Percentiles rank a stretch among this genome's conserved stretches.
Evolutionary conservation across 1,140 invertebrate genomes (phyloP).

Genomic region (Drosophila ficusphila): DNA sequence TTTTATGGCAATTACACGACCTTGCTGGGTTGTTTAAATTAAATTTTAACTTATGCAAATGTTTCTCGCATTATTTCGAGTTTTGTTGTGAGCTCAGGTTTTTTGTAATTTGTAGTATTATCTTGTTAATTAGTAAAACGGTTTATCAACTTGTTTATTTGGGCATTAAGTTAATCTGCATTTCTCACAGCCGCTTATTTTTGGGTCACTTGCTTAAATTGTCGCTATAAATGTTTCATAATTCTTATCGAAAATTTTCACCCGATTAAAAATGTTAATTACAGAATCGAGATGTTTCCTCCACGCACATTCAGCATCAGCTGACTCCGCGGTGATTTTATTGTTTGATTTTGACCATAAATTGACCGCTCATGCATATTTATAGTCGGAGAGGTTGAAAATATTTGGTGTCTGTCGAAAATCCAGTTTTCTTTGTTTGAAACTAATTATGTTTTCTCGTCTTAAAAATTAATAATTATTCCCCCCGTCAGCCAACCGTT

Average conservation of each 20-base stretch:
- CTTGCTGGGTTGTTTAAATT: not conserved
- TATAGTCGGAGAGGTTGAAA: conserved; percentile 19
- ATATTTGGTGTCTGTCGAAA: conserved; percentile 23
- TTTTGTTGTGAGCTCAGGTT: not conserved
- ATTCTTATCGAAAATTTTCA: not conserved
- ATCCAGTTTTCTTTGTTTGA: conserved; percentile 45
- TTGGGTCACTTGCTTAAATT: conserved; percentile 1
- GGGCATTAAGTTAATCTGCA: not conserved
- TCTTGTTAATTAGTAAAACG: conserved; percentile 20
- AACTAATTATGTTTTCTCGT: conserved; percentile 41
- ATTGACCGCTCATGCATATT: conserved; percentile 43
- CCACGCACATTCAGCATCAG: conserved; percentile 31
- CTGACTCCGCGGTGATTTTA: conserved; percentile 24
- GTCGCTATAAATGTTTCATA: not conserved
- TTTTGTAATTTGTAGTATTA: conserved; percentile 4
- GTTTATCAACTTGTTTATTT: conserved; percentile 18
- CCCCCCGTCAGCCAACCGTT: conserved; percentile 11
- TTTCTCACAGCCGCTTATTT: not conserved
- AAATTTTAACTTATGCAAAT: conserved; percentile 26
- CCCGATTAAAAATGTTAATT: not conserved
- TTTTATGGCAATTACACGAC: conserved; percentile 38
- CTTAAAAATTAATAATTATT: conserved; percentile 26
- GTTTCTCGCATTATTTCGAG: not conserved
- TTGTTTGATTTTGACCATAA: conserved; percentile 38
- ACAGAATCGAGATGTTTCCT: conserved; percentile 1